phyloP scores from a whole-genome alignment of 1,140 invertebrate species.

The Drosophila lacertosa region DNA sequence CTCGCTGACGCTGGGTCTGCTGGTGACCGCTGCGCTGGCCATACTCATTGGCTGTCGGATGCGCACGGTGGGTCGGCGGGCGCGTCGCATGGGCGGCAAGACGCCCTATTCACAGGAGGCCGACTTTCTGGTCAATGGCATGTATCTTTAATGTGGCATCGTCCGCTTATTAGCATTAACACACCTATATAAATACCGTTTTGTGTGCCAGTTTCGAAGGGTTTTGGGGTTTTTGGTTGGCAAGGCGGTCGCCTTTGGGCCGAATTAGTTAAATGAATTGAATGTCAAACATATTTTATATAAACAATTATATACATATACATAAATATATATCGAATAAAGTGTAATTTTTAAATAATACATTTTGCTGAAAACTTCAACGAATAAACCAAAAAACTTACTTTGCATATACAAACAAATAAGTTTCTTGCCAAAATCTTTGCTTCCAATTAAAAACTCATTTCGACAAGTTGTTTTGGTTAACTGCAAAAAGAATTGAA shows the following conservation, averaged over 20 bases:
- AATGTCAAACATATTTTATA: constrained; percentile 75
- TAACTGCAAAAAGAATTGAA: too few species aligned
- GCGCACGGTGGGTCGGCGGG: constrained; percentile 89
- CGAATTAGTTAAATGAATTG: constrained; percentile 54
- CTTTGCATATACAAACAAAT: too few species aligned
- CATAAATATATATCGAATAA: constrained; percentile 60
- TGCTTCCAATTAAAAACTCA: too few species aligned
- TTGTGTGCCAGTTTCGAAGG: constrained; percentile 26
- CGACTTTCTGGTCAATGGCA: constrained; percentile 98
- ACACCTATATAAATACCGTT: constrained; percentile 15
- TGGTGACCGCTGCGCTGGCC: constrained; percentile 87
- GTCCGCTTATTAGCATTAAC: constrained; percentile 2
- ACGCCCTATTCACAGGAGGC: constrained; percentile 96
- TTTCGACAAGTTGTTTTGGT: too few species aligned
- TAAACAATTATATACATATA: constrained; percentile 67
- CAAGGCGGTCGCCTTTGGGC: constrained; percentile 10
- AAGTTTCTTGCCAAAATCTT: too few species aligned
- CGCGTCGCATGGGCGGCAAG: constrained; percentile 89
- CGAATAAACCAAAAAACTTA: not conserved
- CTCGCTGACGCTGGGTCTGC: constrained; percentile 89
- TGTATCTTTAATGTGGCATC: constrained; percentile 92
- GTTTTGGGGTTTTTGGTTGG: constrained; percentile 17
- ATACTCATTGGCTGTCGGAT: constrained; percentile 93
- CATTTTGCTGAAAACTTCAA: not conserved
- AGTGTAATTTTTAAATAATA: constrained; percentile 41